phyloP scores from a whole-genome alignment of 2,888 invertebrate species.

The Polyommatus iphigenia region DNA sequence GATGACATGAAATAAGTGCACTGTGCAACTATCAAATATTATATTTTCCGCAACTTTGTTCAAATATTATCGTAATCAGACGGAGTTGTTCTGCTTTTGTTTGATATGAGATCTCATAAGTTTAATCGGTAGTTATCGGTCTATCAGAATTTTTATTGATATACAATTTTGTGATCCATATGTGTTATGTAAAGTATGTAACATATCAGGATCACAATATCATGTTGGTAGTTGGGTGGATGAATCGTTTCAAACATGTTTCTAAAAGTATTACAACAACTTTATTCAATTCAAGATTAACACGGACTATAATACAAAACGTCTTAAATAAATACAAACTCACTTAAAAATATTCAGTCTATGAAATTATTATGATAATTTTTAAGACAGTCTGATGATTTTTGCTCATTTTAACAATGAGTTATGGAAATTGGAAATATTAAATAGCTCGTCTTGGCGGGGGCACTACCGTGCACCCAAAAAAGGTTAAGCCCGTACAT shows the following conservation, averaged over 20 bases:
- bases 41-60: neutral
- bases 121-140: neutral
- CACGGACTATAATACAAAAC: neutral
- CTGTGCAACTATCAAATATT: neutral
- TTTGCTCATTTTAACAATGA: too few relatives aligned
- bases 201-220: neutral
- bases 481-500: neutral
- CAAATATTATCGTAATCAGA: too few relatives aligned
- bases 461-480: too few relatives aligned
- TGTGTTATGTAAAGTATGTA: neutral
- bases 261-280: conserved; percentile 12
- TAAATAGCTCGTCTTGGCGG: too few relatives aligned
- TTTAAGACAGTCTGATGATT: neutral
- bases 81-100: too few relatives aligned
- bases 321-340: conserved; percentile 16
- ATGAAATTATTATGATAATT: neutral
- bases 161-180: neutral
- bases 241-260: neutral
- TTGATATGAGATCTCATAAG: neutral
- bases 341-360: conserved; percentile 13
- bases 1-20: too few relatives aligned
- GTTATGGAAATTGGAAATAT: too few relatives aligned
- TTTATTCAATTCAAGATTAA: conserved; percentile 8
- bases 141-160: neutral
- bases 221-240: neutral